Evolutionary conservation across 2,888 invertebrate species (phyloP), one percentile per base, ranked within the genome.

Genomic region (Xestoiulus laeticollis): DNA sequence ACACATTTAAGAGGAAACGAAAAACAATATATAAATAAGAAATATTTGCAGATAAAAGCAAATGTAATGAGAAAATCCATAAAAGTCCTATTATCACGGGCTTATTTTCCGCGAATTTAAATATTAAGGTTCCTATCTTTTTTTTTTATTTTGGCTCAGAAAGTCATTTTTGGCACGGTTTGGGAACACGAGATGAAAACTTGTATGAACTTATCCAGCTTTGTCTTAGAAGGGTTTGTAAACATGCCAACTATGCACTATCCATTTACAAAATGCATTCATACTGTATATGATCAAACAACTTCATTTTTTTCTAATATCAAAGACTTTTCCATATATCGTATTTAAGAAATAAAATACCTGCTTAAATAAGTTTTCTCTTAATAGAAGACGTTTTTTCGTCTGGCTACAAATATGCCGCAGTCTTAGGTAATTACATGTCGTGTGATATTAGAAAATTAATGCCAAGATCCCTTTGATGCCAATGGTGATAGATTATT

Each of bases 1-100:
- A 22, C 22, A 68, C 30, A 30, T 32, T 32, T 1, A 12, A 5
- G 78, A 78, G 26, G 30, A 78, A 78, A 78, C 26, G 30, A 30
- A 78, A 78, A 78, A 78, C 78, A 78, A 78, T 78, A 78, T 78
- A 78, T 78, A 78, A 78, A 78, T 30, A 30, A 78, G 78, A 30
- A 78, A 78, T 78, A 78, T 30, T 78, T 78, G 30, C 30, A 3
- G 78, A 78, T 78, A 78, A 78, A 78, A 30, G 30, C 30, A 14
- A 78, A 78, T 78, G 78, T 30, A 78, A 78, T 78, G 78, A 30
- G 30, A 78, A 78, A 78, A 78, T 30, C 78, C 78, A 78, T 78
- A 30, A 78, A 78, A 78, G 30, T 78, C 78, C 14, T 26, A 30
- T 78, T 78, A 78, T 30, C 30, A 30, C 10, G 78, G 78, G 78